Conservation (phyloP, 2,113 vertebrate species). For the Anolis sagrei region DNA sequence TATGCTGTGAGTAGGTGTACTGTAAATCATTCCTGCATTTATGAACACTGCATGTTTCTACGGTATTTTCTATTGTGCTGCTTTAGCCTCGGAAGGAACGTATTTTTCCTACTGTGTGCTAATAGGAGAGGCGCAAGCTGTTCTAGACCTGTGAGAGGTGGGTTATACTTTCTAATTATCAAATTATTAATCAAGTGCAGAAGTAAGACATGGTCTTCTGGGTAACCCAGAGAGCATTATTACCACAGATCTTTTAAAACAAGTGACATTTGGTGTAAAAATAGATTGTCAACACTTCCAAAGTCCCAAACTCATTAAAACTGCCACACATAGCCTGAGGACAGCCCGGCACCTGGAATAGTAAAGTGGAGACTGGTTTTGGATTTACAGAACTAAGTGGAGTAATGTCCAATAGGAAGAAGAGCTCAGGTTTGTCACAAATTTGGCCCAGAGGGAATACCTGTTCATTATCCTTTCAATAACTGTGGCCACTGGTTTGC, state of each 20-base stretch:
- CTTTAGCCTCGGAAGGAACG: not conserved
- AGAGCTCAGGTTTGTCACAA: not conserved
- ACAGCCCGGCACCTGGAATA: not conserved
- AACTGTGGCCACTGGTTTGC: conserved; percentile 12
- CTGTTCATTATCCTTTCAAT: conserved; percentile 35
- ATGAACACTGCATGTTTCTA: not conserved
- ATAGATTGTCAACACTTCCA: conserved; percentile 5
- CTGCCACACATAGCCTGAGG: not conserved
- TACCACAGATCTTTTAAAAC: not conserved
- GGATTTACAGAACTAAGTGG: conserved; percentile 8
- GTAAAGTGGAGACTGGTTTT: not conserved
- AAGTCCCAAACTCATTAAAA: not conserved
- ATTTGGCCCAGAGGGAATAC: not conserved
- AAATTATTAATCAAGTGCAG: conserved; percentile 34
- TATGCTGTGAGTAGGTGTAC: not conserved
- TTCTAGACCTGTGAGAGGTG: not conserved
- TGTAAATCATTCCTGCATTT: not conserved
- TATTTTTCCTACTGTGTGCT: not conserved
- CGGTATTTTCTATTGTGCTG: not conserved
- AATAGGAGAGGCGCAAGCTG: not conserved
- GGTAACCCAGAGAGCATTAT: not conserved
- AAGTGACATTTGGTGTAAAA: not conserved
- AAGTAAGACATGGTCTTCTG: conserved; percentile 27
- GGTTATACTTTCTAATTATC: conserved; percentile 22
- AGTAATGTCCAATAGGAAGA: not conserved